Evolutionary conservation across 1,140 invertebrate genomes (phyloP), one percentile per base, ranked within the genome.

Genomic region (Chironomus striatipennis): DNA sequence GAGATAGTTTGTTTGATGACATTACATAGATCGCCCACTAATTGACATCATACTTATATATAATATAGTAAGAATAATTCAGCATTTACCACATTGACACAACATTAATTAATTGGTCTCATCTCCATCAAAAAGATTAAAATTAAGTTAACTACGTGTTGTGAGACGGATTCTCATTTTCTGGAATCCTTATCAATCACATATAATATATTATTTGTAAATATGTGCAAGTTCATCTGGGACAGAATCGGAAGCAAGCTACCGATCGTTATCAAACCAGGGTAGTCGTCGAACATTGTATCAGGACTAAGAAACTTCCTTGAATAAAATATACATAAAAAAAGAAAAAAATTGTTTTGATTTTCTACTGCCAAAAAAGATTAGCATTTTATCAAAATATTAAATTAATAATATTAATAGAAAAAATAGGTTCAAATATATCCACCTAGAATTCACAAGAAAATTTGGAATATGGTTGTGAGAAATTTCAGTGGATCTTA

Each of bases 321-420:
- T 57, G 12, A n/a, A 15, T 57, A 57, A 57, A 47, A 57, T n/a
- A 57, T 57, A 57, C 47, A 57, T 57, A n/a, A 57, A 57, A 57
- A 57, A 57, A 15, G n/a, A 57, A 57, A 47, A 9, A 15, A 57
- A 57, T 47, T 47, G 8, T 47, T 47, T 47, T 57, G 15, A 47
- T 47, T 47, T 47, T 9, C 8, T 15, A 47, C 43, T 47, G 8
- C 43, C 43, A 47, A 34, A 34, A 34, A 34, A 34, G n/a, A 34
- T 34, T 34, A 34, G 24, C 24, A 34, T 34, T 34, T 34, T 34
- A 34, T 34, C 24, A 34, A 34, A 34, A 34, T 34, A 34, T 34
- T 34, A 34, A 34, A 34, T 34, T 34, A 34, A 34, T 34, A 34
- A 34, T 34, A 34, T 34, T 34, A 34, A 34, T 34, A 34, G 24